Conservation (phyloP, 2,113 vertebrate species). For the Jaculus jaculus region DNA sequence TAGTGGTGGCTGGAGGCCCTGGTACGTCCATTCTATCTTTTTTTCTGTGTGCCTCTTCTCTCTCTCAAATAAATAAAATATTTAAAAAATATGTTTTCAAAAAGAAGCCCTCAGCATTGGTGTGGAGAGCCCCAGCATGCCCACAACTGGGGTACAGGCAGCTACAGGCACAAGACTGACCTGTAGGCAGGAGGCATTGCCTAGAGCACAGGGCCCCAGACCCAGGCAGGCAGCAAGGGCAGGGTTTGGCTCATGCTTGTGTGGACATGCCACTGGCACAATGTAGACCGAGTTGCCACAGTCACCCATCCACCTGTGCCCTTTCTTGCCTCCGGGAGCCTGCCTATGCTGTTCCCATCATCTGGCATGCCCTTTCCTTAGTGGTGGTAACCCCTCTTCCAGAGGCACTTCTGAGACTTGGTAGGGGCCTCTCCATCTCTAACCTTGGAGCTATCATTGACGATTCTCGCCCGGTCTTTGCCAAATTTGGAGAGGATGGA, state of each 20-base stretch:
- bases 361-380: background rate
- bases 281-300: background rate
- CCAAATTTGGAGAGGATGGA: background rate
- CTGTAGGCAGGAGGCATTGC: background rate
- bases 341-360: background rate
- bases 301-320: accelerated
- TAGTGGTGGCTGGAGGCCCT: too few species aligned
- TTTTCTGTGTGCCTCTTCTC: too few species aligned
- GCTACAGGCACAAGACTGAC: background rate
- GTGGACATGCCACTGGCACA: background rate
- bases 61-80: too few species aligned
- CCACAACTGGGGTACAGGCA: background rate
- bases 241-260: accelerated
- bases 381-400: background rate
- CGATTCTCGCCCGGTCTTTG: background rate
- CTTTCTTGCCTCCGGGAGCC: background rate
- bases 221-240: background rate
- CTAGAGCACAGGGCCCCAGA: background rate
- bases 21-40: too few species aligned
- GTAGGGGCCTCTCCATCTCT: background rate
- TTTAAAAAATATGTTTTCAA: too few species aligned
- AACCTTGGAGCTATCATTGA: background rate
- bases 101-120: background rate
- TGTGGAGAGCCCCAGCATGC: background rate
- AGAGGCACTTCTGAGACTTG: background rate